Evolutionary conservation across 2,797 vertebrate species (phyloP).

Genomic region (Poecilia gillii): DNA sequence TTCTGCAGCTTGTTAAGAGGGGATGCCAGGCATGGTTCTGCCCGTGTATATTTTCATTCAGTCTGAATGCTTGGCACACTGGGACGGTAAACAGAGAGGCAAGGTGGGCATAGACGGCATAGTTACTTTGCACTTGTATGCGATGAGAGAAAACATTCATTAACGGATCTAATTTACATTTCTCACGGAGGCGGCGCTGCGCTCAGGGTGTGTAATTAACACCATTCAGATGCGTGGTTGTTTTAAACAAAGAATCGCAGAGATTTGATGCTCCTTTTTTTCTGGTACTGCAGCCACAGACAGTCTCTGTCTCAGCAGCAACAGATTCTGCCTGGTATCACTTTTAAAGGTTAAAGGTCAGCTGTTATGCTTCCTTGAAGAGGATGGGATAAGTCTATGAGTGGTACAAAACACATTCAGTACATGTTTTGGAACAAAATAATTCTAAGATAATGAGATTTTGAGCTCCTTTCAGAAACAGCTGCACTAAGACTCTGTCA

Average conservation of each 20-base stretch:
- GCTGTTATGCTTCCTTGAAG: too few species aligned
- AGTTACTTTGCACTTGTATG: slow-evolving; percentile 81
- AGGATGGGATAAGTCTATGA: too few species aligned
- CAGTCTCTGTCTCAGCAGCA: not conserved
- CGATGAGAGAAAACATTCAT: slow-evolving; percentile 91
- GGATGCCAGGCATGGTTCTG: slow-evolving; percentile 90
- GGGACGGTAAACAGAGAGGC: slow-evolving; percentile 87
- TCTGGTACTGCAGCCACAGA: not conserved
- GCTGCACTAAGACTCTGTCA: too few species aligned
- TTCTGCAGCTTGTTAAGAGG: slow-evolving; percentile 92
- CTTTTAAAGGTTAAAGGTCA: not conserved
- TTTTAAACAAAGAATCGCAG: slow-evolving; percentile 13
- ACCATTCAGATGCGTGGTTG: slow-evolving; percentile 8
- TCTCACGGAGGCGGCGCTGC: slow-evolving; percentile 36
- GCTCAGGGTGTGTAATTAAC: slow-evolving; percentile 43
- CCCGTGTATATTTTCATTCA: slow-evolving; percentile 96
- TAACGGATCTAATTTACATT: slow-evolving; percentile 87
- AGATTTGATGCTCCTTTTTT: slow-evolving; percentile 12
- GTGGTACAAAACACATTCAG: too few species aligned
- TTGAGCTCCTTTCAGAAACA: too few species aligned
- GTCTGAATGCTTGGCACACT: slow-evolving; percentile 94
- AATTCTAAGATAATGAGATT: too few species aligned
- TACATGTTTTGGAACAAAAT: too few species aligned
- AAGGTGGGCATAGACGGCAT: slow-evolving; percentile 89
- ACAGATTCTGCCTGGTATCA: not conserved